These are phyloP conservation scores for Marmota flaviventris DNA, from an alignment of 2,113 vertebrate genomes.

Conservation along the genomic window DNA sequence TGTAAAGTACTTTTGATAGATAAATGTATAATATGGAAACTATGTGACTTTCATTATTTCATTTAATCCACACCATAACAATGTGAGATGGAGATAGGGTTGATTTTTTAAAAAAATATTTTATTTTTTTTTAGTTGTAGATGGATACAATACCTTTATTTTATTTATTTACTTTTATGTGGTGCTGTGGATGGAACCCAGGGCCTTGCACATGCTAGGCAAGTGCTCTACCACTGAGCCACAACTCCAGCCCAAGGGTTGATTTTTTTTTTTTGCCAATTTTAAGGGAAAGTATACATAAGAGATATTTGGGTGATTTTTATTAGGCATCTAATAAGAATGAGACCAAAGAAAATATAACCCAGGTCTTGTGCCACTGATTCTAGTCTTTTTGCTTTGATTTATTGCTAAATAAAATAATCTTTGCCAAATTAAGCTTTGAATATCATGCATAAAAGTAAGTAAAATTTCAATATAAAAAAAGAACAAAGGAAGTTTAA, in stretches of 20 bases:
- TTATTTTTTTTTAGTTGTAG: no score
- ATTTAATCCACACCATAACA: neutral
- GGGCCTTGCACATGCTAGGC: no score
- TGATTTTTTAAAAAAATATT: neutral
- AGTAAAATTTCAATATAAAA: conserved; percentile 58
- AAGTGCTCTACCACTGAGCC: no score
- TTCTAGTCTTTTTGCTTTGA: conserved; percentile 53
- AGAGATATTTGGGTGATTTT: conserved; percentile 21
- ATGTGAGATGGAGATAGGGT: neutral
- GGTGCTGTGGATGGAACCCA: no score
- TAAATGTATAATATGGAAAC: no score
- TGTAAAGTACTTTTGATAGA: neutral
- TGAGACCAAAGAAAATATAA: conserved; percentile 29
- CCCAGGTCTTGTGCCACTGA: conserved; percentile 4
- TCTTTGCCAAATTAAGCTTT: conserved; percentile 60
- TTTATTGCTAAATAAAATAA: conserved; percentile 72
- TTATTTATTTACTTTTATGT: no score
- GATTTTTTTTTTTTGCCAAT: neutral
- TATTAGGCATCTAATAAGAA: conserved; percentile 30
- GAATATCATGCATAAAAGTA: conserved; percentile 49
- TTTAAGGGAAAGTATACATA: conserved; percentile 42
- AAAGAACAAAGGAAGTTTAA: conserved; percentile 73
- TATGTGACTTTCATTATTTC: no score
- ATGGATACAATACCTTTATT: no score
- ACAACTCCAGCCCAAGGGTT: no score